Percentiles rank a stretch among this genome's conserved stretches.
Conservation (phyloP, 2,797 vertebrate species). For the Pseudochirops cupreus region DNA sequence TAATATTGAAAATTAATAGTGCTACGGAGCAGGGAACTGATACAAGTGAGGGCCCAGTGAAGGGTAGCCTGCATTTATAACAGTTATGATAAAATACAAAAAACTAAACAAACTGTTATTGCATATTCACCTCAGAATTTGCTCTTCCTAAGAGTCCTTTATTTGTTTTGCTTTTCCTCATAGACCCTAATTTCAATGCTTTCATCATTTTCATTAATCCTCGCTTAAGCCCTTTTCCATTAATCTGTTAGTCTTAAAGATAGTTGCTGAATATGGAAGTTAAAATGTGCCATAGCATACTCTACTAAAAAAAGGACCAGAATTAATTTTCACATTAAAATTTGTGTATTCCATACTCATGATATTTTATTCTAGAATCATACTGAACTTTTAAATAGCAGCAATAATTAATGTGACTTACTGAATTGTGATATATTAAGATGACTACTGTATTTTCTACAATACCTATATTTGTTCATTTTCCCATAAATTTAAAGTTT, state of each 20-base stretch:
- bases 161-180: neutral
- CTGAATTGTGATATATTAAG: conserved; percentile 19
- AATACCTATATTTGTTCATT: neutral
- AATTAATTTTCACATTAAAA: neutral
- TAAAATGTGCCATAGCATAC: neutral
- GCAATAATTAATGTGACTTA: conserved; percentile 24
- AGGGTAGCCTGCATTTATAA: neutral
- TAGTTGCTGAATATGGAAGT: neutral
- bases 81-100: neutral
- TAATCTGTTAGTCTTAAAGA: conserved; percentile 8
- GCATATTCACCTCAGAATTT: neutral
- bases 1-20: neutral
- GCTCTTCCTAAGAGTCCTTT: neutral
- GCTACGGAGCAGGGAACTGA: neutral
- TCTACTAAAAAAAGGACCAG: neutral
- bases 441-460: neutral
- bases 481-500: neutral
- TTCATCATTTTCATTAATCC: conserved; percentile 12
- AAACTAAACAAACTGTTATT: neutral
- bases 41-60: neutral
- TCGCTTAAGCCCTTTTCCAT: neutral
- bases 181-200: conserved; percentile 2
- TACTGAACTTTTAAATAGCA: conserved; percentile 22
- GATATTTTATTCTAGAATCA: conserved; percentile 26
- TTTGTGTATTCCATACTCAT: conserved; percentile 2